Evolutionary conservation across 2,113 vertebrate genomes (phyloP).

Genomic region (Pardalotus punctatus): DNA sequence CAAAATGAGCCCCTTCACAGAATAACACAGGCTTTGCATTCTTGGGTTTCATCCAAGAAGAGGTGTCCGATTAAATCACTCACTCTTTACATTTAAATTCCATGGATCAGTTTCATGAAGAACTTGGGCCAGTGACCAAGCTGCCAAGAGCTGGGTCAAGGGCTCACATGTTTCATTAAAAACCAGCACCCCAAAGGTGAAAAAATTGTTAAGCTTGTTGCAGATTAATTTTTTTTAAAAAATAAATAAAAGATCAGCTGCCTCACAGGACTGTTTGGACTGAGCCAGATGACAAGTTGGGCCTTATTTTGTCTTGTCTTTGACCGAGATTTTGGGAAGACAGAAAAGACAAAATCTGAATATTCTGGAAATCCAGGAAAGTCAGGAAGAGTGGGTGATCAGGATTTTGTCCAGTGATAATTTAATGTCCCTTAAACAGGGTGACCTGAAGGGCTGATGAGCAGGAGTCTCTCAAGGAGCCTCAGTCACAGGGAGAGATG

Average conservation of each 20-base stretch:
- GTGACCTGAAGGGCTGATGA: not conserved
- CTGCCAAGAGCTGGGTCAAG: not conserved
- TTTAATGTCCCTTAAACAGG: not conserved
- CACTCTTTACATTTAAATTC: not conserved
- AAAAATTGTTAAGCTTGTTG: not conserved
- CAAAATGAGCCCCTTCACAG: not conserved
- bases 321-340: not conserved
- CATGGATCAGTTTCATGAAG: not conserved
- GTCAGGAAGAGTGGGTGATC: not conserved
- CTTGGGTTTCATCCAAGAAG: conserved; percentile 11
- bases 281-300: not conserved
- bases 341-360: not conserved
- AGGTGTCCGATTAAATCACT: conserved; percentile 21
- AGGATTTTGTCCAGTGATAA: not conserved
- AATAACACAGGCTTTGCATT: not conserved
- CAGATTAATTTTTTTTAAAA: not conserved
- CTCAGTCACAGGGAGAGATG: not conserved
- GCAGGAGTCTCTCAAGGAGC: not conserved
- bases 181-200: conserved; percentile 25
- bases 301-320: not conserved
- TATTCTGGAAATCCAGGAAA: not conserved
- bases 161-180: not conserved
- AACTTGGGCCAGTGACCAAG: conserved; percentile 10
- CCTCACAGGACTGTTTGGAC: not conserved
- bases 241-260: not conserved